Conservation (phyloP, 2,797 vertebrate genomes). For the Nyctalus aviator region DNA sequence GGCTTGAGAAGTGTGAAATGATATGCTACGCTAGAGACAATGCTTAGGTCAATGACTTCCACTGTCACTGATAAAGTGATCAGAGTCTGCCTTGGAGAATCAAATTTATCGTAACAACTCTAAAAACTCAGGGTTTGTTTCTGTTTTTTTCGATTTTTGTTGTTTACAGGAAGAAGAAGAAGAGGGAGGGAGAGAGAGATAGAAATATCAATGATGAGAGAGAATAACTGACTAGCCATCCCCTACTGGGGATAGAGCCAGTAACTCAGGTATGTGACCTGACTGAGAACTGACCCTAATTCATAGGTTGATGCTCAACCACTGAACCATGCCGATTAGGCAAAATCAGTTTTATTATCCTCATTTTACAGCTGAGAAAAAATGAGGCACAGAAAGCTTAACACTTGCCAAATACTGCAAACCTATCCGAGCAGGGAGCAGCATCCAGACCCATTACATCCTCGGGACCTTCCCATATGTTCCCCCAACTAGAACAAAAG, state of each 20-base stretch:
- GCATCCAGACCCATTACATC: background rate
- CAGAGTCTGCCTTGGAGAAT: background rate
- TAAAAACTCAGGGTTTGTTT: background rate
- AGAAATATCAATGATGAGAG: too few species aligned
- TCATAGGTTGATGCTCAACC: too few species aligned
- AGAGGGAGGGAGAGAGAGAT: too few species aligned
- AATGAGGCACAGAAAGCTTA: background rate
- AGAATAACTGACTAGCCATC: too few species aligned
- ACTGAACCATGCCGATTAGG: too few species aligned
- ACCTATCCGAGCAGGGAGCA: background rate
- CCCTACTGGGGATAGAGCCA: too few species aligned
- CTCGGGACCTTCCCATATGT: background rate
- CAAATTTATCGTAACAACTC: background rate
- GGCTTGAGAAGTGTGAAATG: slow-evolving; percentile 2
- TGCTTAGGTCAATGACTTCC: background rate
- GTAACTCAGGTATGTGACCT: too few species aligned
- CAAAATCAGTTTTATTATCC: background rate
- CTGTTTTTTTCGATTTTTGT: background rate
- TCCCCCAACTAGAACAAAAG: background rate
- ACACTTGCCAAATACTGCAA: slow-evolving; percentile 13
- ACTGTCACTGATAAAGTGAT: background rate
- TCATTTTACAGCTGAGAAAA: slow-evolving; percentile 24
- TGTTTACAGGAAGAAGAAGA: too few species aligned
- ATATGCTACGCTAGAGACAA: background rate
- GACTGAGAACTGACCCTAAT: too few species aligned